These are phyloP conservation scores for Platorchestia sp. DNA, from an alignment of 1,140 invertebrate genomes.

Conservation along the genomic window DNA sequence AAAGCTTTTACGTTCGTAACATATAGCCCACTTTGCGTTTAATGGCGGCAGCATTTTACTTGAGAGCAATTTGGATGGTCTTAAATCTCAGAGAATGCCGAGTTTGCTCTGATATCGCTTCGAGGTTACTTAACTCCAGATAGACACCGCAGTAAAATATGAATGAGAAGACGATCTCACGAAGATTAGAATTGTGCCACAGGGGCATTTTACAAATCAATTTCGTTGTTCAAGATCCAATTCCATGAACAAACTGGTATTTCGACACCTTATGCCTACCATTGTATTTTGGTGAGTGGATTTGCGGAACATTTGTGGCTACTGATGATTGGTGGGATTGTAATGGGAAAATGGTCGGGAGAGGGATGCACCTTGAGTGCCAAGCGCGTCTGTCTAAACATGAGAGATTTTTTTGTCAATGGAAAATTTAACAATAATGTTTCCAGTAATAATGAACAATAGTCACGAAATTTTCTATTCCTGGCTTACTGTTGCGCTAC, in stretches of 20 bases:
- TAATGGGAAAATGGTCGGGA: too few relatives aligned
- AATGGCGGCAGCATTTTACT: slow-evolving; percentile 19
- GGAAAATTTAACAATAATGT: too few relatives aligned
- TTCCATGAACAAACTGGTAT: too few relatives aligned
- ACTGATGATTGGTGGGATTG: too few relatives aligned
- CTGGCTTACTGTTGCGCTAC: too few relatives aligned
- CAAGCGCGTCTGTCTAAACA: too few relatives aligned
- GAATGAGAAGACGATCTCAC: background rate
- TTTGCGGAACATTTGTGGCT: background rate
- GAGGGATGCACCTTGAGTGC: too few relatives aligned
- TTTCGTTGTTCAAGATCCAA: background rate
- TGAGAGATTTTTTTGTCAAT: too few relatives aligned
- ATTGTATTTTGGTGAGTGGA: background rate
- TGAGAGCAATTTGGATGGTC: slow-evolving; percentile 37
- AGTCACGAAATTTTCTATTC: too few relatives aligned
- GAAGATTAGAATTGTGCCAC: background rate
- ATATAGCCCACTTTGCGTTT: slow-evolving; percentile 7
- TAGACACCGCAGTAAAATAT: background rate
- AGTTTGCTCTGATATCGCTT: slow-evolving; percentile 35
- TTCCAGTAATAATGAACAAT: too few relatives aligned
- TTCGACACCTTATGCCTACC: too few relatives aligned
- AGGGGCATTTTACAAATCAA: background rate
- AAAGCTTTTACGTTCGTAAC: slow-evolving; percentile 10
- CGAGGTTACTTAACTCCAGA: background rate
- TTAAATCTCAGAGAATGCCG: slow-evolving; percentile 10